These are phyloP conservation scores for Eutrigla gurnardus DNA, from an alignment of 2,797 vertebrate species.

Conservation along the genomic window DNA sequence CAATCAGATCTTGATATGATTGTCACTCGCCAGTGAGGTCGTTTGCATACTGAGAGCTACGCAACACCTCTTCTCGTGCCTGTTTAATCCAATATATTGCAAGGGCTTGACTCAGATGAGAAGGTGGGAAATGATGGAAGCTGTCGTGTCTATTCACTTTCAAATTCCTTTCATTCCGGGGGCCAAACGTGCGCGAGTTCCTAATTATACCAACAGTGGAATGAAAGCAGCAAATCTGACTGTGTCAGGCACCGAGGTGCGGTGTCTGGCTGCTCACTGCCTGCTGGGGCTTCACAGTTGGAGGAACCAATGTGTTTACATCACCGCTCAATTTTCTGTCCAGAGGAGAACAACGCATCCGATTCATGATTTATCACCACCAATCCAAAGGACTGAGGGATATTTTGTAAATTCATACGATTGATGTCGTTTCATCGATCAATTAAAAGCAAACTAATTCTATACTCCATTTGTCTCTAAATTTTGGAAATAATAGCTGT, in stretches of 20 bases:
- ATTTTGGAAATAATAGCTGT: conserved; percentile 43
- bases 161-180: conserved; percentile 74
- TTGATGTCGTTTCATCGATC: conserved; percentile 37
- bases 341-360: conserved; percentile 42
- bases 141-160: conserved; percentile 71
- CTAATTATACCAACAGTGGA: conserved; percentile 73
- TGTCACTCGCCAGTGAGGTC: conserved; percentile 50
- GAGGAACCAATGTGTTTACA: conserved; percentile 43
- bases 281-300: conserved; percentile 53
- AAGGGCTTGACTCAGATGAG: conserved; percentile 70
- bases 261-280: conserved; percentile 56
- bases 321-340: conserved; percentile 38
- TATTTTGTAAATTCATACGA: conserved; percentile 28
- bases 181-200: conserved; percentile 67
- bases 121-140: conserved; percentile 77
- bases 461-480: conserved; percentile 36
- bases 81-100: conserved; percentile 67
- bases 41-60: conserved; percentile 34
- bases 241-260: conserved; percentile 62
- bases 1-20: conserved; percentile 63
- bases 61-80: conserved; percentile 66
- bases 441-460: conserved; percentile 41
- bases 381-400: conserved; percentile 20
- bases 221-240: conserved; percentile 76
- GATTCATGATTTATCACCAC: conserved; percentile 46